Percentiles rank a stretch among this genome's conserved stretches.
These are phyloP conservation scores for Neosilurus hyrtlii DNA, from an alignment of 2,797 vertebrate species.

Conservation along the genomic window DNA sequence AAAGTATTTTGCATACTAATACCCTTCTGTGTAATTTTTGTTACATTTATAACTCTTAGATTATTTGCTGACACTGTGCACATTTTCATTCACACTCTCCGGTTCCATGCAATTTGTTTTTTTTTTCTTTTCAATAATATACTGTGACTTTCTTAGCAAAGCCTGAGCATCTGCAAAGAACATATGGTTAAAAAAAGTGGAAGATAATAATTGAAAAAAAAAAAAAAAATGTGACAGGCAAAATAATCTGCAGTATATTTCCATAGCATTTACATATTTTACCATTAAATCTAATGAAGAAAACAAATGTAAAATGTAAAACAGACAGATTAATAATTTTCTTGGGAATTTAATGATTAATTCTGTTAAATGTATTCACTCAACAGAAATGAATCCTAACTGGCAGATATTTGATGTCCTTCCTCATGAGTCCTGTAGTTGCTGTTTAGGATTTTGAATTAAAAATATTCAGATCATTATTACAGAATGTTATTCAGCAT, in stretches of 20 bases:
- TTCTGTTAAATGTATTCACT: not conserved
- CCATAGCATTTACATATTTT: not conserved
- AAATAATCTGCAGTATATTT: not conserved
- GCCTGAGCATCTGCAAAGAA: not conserved
- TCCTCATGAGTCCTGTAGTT: not conserved
- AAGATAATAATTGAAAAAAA: not conserved
- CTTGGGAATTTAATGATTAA: not conserved
- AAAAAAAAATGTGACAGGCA: not conserved
- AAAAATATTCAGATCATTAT: not conserved
- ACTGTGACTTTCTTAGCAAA: not conserved
- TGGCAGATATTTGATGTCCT: not conserved
- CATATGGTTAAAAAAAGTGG: not conserved
- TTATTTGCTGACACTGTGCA: conserved; percentile 56
- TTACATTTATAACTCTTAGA: conserved; percentile 60
- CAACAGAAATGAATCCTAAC: not conserved
- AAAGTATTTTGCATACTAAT: conserved; percentile 61
- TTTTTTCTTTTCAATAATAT: not conserved
- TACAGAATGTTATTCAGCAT: too few relatives aligned
- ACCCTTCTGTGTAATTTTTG: conserved; percentile 57
- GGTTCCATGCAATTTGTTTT: conserved; percentile 2
- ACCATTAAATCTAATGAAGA: not conserved
- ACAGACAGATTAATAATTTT: not conserved
- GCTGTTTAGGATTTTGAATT: not conserved
- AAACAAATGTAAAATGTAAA: not conserved
- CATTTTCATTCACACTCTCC: conserved; percentile 15